Evolutionary conservation across 2,113 vertebrate species (phyloP).

Genomic region (Grammomys dolichurus): DNA sequence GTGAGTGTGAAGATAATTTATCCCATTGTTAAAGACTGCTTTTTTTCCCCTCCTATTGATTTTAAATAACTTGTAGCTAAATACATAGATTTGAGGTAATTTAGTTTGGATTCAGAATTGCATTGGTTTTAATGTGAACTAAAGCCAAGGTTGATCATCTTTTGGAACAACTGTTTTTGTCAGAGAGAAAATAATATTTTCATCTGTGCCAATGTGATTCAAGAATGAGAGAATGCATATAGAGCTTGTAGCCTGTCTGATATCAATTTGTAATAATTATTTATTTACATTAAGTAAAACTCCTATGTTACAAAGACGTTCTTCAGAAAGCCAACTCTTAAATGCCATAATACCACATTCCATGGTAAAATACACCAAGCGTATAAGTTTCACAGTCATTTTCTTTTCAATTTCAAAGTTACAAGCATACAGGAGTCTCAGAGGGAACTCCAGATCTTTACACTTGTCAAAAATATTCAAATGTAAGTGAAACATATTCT

Average conservation of each 20-base stretch:
- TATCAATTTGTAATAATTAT: background rate
- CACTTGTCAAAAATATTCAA: conserved; percentile 2
- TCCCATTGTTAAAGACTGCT: background rate
- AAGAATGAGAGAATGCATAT: background rate
- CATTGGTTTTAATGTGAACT: background rate
- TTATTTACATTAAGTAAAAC: background rate
- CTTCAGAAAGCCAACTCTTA: conserved; percentile 27
- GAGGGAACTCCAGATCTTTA: background rate
- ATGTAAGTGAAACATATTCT: background rate
- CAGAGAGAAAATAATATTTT: background rate
- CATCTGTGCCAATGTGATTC: background rate
- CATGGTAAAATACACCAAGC: background rate
- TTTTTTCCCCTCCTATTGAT: background rate
- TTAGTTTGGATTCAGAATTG: background rate
- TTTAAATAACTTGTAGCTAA: background rate
- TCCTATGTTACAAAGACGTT: background rate
- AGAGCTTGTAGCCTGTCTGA: background rate
- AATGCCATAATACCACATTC: background rate
- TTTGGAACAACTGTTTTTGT: background rate
- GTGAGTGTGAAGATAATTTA: background rate
- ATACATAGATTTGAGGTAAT: background rate
- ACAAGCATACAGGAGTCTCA: background rate
- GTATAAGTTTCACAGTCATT: background rate
- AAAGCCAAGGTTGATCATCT: background rate
- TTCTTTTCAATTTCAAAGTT: background rate